These are phyloP conservation scores for Micrasema longulum DNA, from an alignment of 1,140 invertebrate species.

Conservation along the genomic window DNA sequence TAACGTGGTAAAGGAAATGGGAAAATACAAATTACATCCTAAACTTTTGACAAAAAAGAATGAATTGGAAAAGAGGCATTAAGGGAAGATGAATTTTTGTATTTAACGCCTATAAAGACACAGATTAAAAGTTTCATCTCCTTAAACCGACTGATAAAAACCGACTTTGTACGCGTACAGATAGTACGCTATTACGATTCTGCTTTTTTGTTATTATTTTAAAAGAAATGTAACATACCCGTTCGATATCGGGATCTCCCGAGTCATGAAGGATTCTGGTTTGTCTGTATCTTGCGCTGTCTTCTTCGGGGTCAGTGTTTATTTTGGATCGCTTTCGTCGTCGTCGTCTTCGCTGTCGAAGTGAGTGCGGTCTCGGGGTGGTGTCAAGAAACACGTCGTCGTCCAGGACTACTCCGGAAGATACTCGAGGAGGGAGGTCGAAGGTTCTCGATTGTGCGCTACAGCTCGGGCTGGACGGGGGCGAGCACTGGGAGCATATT, in stretches of 20 bases:
- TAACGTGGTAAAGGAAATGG: conserved; percentile 49
- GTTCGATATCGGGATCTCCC: background rate
- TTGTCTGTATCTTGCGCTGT: background rate
- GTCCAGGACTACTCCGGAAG: conserved; percentile 16
- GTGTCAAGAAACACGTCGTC: conserved; percentile 42
- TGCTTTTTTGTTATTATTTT: too few species aligned
- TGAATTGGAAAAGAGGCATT: background rate
- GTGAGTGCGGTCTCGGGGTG: background rate
- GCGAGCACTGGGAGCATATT: conserved; percentile 22
- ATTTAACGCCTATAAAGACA: too few species aligned
- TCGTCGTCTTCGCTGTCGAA: conserved; percentile 39
- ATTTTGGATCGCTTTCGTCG: too few species aligned
- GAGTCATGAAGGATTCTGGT: conserved; percentile 4
- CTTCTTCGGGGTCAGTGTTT: background rate
- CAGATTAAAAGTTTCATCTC: too few species aligned
- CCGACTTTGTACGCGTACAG: too few species aligned
- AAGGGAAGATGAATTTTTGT: background rate
- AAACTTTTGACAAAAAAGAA: conserved; percentile 10
- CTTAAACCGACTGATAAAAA: too few species aligned
- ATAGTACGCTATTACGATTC: too few species aligned
- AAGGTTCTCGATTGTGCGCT: conserved; percentile 45
- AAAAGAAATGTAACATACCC: too few species aligned
- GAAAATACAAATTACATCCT: conserved; percentile 30
- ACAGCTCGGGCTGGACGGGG: conserved; percentile 38
- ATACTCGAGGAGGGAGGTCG: conserved; percentile 27